Conservation (phyloP, 2,888 invertebrate genomes). For the Sarcophaga caerulescens region DNA sequence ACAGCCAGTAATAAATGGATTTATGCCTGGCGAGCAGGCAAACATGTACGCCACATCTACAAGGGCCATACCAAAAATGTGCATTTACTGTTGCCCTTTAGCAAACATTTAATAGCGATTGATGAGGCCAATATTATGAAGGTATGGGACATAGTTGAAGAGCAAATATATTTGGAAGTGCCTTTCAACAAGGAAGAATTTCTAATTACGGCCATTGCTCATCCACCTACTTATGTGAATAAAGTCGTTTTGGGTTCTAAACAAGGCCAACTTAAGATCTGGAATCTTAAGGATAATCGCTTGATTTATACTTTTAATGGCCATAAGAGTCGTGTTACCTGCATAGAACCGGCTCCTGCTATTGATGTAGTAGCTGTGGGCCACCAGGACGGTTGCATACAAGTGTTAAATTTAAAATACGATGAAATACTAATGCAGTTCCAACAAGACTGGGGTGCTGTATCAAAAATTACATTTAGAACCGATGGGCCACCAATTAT, state of each 20-base stretch:
- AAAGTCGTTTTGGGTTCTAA: slow-evolving; percentile 94
- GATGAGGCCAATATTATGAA: slow-evolving; percentile 89
- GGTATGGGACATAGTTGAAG: slow-evolving; percentile 92
- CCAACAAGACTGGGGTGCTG: slow-evolving; percentile 94
- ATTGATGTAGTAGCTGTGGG: slow-evolving; percentile 95
- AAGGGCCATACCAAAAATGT: slow-evolving; percentile 89
- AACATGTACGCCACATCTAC: slow-evolving; percentile 91
- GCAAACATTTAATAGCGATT: slow-evolving; percentile 91
- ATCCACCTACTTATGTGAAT: slow-evolving; percentile 97
- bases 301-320: slow-evolving; percentile 87
- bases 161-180: slow-evolving; percentile 86
- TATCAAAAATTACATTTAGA: slow-evolving; percentile 92
- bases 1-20: slow-evolving; percentile 89
- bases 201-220: slow-evolving; percentile 90
- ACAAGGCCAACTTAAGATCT: slow-evolving; percentile 92
- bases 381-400: slow-evolving; percentile 89
- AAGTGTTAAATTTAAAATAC: slow-evolving; percentile 92
- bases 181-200: slow-evolving; percentile 87
- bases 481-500: slow-evolving; percentile 93
- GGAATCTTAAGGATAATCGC: slow-evolving; percentile 92
- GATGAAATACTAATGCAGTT: slow-evolving; percentile 93
- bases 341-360: slow-evolving; percentile 94
- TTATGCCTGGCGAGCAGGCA: slow-evolving; percentile 93
- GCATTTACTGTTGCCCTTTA: slow-evolving; percentile 91
- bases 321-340: slow-evolving; percentile 84